A percentile compares a stretch with the other conserved stretches of the same genome.
Evolutionary conservation across 2,113 vertebrate species (phyloP).

Genomic region (Pardalotus punctatus): DNA sequence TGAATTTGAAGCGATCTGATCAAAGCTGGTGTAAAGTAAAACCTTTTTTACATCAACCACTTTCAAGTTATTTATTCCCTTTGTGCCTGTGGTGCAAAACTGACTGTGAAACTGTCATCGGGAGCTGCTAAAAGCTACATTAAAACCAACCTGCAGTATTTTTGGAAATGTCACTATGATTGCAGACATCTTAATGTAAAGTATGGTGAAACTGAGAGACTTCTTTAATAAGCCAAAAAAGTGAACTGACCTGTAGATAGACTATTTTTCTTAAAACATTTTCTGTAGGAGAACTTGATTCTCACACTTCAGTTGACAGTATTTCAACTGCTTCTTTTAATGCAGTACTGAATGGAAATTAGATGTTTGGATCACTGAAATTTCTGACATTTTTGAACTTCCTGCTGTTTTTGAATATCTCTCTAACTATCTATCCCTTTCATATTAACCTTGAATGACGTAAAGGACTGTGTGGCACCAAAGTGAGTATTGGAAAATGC

Average conservation of each 20-base stretch:
- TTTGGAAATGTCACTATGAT: conserved; percentile 3
- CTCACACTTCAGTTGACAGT: neutral
- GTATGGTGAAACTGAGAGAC: neutral
- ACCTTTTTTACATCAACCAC: conserved; percentile 5
- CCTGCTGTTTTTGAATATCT: neutral
- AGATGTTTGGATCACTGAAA: neutral
- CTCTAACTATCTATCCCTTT: neutral
- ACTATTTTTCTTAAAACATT: neutral
- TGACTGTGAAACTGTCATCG: conserved; percentile 11
- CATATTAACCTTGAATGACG: neutral
- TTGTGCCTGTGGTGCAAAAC: conserved; percentile 9
- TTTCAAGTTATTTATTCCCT: conserved; percentile 56
- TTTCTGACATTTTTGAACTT: neutral
- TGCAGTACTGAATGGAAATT: neutral
- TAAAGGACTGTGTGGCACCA: neutral
- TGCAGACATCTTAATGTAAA: neutral
- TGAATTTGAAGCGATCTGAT: neutral
- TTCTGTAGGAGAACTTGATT: neutral
- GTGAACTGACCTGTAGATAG: neutral
- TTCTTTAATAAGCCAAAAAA: neutral
- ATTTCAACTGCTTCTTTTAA: neutral
- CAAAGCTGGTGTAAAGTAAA: conserved; percentile 22
- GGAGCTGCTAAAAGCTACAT: conserved; percentile 5
- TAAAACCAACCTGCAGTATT: conserved; percentile 22
- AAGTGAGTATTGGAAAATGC: neutral